Evolutionary conservation across 2,888 invertebrate species (phyloP).

Genomic region (Saturnia japonica): DNA sequence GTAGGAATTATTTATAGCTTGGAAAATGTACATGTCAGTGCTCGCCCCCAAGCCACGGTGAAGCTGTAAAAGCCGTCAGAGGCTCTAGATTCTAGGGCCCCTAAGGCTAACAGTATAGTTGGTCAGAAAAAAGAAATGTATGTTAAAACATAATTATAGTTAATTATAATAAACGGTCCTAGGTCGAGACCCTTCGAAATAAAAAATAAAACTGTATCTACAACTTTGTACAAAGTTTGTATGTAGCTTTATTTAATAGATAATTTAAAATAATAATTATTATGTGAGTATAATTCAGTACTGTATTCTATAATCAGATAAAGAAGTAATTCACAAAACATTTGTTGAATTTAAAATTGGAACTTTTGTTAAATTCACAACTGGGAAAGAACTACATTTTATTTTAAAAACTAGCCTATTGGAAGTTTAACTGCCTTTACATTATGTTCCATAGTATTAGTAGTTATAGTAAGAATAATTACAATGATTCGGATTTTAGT

Average conservation of each 20-base stretch:
- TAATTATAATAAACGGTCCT: not conserved
- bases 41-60: too few species aligned
- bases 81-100: too few species aligned
- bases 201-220: not conserved
- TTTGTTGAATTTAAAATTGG: too few species aligned
- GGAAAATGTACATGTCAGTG: not conserved
- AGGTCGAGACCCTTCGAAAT: not conserved
- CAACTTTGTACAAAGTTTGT: not conserved
- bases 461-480: too few species aligned
- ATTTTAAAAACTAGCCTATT: not conserved
- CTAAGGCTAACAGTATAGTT: too few species aligned
- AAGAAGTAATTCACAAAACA: too few species aligned
- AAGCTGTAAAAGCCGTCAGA: too few species aligned
- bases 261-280: not conserved
- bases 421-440: not conserved
- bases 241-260: not conserved
- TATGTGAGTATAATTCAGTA: not conserved
- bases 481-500: not conserved
- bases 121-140: too few species aligned
- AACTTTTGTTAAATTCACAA: too few species aligned
- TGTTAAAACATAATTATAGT: not conserved
- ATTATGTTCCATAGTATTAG: not conserved
- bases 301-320: not conserved
- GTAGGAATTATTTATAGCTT: constrained; percentile 3
- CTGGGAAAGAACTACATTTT: too few species aligned